Percentiles rank a stretch among this genome's conserved stretches.
phyloP scores from a whole-genome alignment of 2,888 invertebrate genomes.

The Dryomyza anilis region DNA sequence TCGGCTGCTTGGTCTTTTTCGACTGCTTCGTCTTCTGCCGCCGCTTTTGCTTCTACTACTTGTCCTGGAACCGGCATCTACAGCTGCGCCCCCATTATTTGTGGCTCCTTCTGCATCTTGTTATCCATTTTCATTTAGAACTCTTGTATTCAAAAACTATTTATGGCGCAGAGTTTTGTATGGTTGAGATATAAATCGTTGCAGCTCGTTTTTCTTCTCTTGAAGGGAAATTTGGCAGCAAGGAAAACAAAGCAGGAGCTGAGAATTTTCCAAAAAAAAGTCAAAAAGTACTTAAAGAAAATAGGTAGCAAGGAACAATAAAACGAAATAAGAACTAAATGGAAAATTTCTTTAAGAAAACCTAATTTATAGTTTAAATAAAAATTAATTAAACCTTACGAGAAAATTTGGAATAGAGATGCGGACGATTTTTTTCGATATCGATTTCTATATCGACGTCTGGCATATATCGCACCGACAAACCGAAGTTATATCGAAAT shows the following conservation, averaged over 20 bases:
- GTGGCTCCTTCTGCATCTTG: background rate
- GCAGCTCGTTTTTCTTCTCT: constrained; percentile 13
- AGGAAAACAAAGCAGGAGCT: background rate
- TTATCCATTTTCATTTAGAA: constrained; percentile 21
- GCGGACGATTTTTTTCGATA: no score
- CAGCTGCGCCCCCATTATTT: constrained; percentile 5
- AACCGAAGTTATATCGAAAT: no score
- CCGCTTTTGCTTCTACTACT: background rate
- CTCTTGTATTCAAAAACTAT: constrained; percentile 13
- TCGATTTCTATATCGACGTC: no score
- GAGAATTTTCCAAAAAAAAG: background rate
- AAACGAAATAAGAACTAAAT: no score
- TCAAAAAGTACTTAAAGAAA: constrained; percentile 16
- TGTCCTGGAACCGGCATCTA: background rate
- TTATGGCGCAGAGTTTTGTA: constrained; percentile 1
- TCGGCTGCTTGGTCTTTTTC: no score
- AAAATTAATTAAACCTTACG: no score
- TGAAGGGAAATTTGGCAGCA: background rate
- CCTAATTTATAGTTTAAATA: no score
- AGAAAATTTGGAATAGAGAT: no score
- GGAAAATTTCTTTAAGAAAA: no score
- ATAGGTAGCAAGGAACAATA: no score
- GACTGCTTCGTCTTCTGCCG: no score
- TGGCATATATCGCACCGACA: no score
- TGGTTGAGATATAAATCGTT: background rate